A percentile compares a stretch with the other conserved stretches of the same genome.
Conservation (phyloP, 2,797 vertebrate species). For the Arremon aurantiirostris region DNA sequence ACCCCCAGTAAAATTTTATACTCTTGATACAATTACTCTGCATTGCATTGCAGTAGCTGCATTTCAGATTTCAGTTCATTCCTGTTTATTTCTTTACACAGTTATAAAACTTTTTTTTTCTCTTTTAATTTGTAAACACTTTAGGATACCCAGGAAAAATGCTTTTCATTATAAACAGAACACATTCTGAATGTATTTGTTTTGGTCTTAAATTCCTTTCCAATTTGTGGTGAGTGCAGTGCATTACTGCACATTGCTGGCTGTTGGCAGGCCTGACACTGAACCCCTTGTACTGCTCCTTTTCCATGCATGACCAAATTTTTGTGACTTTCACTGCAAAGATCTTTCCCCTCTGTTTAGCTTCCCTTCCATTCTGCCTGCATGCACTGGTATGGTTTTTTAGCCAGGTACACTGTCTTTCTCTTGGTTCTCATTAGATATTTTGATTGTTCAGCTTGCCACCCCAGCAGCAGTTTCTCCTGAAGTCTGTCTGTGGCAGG, state of each 20-base stretch:
- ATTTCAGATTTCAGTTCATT: background rate
- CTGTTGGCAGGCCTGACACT: background rate
- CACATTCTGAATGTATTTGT: background rate
- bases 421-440: background rate
- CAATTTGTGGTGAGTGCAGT: background rate
- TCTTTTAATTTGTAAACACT: background rate
- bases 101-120: background rate
- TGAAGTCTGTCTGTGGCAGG: background rate
- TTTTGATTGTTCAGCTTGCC: background rate
- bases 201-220: conserved; percentile 14
- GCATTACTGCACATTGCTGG: background rate
- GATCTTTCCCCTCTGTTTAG: background rate
- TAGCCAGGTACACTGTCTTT: background rate
- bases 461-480: background rate
- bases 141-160: background rate
- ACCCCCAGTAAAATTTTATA: background rate
- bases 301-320: background rate
- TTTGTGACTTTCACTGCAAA: background rate
- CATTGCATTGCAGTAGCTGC: background rate
- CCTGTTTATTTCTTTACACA: background rate
- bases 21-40: background rate
- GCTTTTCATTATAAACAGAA: background rate
- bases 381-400: background rate
- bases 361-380: background rate
- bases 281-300: background rate